Evolutionary conservation across 1,140 invertebrate genomes (phyloP).

Genomic region (Musca domestica): DNA sequence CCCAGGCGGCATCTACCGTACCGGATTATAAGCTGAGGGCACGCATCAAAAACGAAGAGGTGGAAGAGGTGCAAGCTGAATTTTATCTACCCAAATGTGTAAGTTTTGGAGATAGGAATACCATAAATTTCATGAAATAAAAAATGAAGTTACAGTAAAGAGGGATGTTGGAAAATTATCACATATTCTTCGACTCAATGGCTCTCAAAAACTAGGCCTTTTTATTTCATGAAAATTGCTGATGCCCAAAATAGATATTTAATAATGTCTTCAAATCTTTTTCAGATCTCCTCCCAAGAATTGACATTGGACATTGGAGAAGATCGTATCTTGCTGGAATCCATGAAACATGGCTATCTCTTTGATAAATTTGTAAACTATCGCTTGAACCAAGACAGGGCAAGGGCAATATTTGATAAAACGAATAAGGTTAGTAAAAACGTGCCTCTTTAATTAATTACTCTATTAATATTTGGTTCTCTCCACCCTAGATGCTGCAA

Average conservation of each 20-base stretch:
- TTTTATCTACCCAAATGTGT: constrained; percentile 56
- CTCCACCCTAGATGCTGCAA: constrained; percentile 51
- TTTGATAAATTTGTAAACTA: constrained; percentile 70
- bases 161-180: no score
- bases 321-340: constrained; percentile 69
- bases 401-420: constrained; percentile 63
- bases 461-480: background rate
- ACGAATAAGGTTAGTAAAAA: constrained; percentile 41
- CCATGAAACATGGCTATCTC: constrained; percentile 58
- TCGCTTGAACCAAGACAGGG: constrained; percentile 59
- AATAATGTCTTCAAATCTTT: background rate
- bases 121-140: no score
- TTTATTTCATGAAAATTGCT: no score
- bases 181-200: no score
- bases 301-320: constrained; percentile 67
- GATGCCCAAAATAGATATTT: background rate
- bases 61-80: constrained; percentile 53
- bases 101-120: constrained; percentile 25
- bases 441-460: background rate
- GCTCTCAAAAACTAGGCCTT: no score
- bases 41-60: constrained; percentile 42
- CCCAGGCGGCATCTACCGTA: constrained; percentile 26
- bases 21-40: constrained; percentile 53
- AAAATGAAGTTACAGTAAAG: no score
- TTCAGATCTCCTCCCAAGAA: constrained; percentile 62